phyloP scores from a whole-genome alignment of 2,888 invertebrate species.

The Drosophila acutilabella region DNA sequence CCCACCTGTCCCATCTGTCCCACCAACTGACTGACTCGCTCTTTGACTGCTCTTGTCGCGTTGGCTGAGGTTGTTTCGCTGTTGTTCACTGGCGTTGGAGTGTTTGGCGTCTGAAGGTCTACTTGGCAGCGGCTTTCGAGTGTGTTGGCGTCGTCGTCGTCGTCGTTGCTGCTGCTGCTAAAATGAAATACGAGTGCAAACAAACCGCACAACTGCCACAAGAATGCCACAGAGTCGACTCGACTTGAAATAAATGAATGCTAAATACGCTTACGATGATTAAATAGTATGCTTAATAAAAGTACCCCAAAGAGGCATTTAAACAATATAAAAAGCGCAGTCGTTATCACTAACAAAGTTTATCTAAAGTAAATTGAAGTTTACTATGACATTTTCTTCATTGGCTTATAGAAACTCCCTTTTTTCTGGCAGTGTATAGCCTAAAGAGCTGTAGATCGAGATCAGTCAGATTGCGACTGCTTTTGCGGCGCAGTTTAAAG shows the following conservation, averaged over 20 bases:
- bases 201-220: conserved; percentile 53
- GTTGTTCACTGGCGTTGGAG: conserved; percentile 71
- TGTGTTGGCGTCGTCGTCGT: conserved; percentile 69
- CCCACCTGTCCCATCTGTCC: conserved; percentile 39
- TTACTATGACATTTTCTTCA: too few relatives aligned
- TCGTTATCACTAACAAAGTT: too few relatives aligned
- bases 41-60: conserved; percentile 60
- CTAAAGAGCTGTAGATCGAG: conserved; percentile 51
- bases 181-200: conserved; percentile 81
- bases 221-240: conserved; percentile 26
- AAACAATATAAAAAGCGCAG: too few relatives aligned
- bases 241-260: conserved; percentile 4
- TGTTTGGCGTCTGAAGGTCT: conserved; percentile 81
- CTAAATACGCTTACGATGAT: conserved; percentile 39
- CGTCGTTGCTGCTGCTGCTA: conserved; percentile 45
- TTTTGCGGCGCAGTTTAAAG: conserved; percentile 74
- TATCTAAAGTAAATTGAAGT: too few relatives aligned
- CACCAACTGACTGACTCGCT: conserved; percentile 25
- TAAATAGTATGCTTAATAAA: too few relatives aligned
- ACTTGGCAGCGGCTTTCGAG: conserved; percentile 79
- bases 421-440: conserved; percentile 28
- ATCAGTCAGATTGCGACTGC: conserved; percentile 60
- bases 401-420: not conserved
- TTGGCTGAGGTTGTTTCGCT: conserved; percentile 51
- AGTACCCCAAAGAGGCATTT: too few relatives aligned